Base-by-base conservation (phyloP, 2,113 vertebrate genomes). In the Calypte anna region DNA sequence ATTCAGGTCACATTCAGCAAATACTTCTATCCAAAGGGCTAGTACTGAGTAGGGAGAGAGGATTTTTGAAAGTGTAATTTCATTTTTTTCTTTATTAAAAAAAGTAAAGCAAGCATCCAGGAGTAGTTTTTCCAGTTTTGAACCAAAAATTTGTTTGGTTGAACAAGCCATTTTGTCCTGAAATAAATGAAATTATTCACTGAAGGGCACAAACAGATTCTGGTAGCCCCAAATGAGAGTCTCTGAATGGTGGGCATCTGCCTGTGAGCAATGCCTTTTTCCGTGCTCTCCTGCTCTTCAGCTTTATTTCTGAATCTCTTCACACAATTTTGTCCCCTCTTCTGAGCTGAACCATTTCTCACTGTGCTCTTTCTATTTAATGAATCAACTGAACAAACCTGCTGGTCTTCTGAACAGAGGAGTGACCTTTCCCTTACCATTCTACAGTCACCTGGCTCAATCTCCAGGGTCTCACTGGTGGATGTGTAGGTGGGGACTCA, bases 171-270 rank as follows among this genome's bases (percentile, higher is more conserved):
- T 69, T 72, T 80, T 69, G 25, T 61, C 21, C 16, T 64, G 53
- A 89, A 87, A 43, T 25, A 75, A 62, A 61, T 10, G 2, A 64
- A 84, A 33, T 14, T 20, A 51, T 44, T 54, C 5, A 11, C 14
- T 80, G 22, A 11, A 55, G 8, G 77, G 46, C 40, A 62, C 2
- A 36, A 64, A 50, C n/a, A 44, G 43, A n/a, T 69, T 14, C 36
- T 36, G 18, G 14, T 33, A 76, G 8, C 17, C 11, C 13, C 18
- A 44, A 36, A 46, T 0, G 6, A 53, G 13, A 3, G 1, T 6
- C 19, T 58, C 30, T 31, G 24, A 33, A 91, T 3, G 18, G 14
- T 44, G 10, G 16, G 8, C 7, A 21, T 22, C 36, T 77, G 24
- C 27, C 16, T 61, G 13, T 67, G 21, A 46, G 19, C 1, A 2